These are phyloP conservation scores for Turdus rufiventris DNA, from an alignment of 2,113 vertebrate species.

Conservation along the genomic window DNA sequence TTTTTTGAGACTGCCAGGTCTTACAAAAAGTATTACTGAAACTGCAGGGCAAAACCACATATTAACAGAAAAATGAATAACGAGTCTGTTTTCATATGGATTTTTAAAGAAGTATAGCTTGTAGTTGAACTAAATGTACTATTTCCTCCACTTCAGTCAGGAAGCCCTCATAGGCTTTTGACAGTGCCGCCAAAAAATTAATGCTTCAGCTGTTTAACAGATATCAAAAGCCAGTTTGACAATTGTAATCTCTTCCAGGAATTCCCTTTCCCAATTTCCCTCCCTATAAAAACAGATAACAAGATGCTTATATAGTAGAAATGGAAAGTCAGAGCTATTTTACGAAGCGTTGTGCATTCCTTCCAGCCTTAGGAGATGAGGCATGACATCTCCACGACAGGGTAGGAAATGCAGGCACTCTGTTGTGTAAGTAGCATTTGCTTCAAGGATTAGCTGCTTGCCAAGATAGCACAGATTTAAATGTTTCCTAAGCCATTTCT, in stretches of 20 bases:
- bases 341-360: not conserved
- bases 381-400: not conserved
- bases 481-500: conserved; percentile 24
- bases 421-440: conserved; percentile 10
- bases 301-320: conserved; percentile 47
- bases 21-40: conserved; percentile 21
- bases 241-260: conserved; percentile 60
- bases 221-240: conserved; percentile 40
- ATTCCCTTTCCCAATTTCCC: conserved; percentile 54
- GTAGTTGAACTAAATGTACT: conserved; percentile 54
- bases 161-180: conserved; percentile 35
- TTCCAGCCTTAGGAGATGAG: conserved; percentile 18
- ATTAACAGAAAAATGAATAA: conserved; percentile 62
- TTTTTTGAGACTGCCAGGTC: conserved; percentile 10
- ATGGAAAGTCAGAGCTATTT: conserved; percentile 37
- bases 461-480: not conserved
- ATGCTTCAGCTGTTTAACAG: conserved; percentile 53
- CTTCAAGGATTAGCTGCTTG: not conserved
- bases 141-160: conserved; percentile 34
- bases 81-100: conserved; percentile 45
- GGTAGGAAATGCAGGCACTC: not conserved
- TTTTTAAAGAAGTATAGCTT: not conserved
- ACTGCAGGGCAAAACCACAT: conserved; percentile 19
- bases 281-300: conserved; percentile 52
- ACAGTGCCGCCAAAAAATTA: conserved; percentile 44